Evolutionary conservation across 2,113 vertebrate species (phyloP).

Genomic region (Aphelocoma coerulescens): DNA sequence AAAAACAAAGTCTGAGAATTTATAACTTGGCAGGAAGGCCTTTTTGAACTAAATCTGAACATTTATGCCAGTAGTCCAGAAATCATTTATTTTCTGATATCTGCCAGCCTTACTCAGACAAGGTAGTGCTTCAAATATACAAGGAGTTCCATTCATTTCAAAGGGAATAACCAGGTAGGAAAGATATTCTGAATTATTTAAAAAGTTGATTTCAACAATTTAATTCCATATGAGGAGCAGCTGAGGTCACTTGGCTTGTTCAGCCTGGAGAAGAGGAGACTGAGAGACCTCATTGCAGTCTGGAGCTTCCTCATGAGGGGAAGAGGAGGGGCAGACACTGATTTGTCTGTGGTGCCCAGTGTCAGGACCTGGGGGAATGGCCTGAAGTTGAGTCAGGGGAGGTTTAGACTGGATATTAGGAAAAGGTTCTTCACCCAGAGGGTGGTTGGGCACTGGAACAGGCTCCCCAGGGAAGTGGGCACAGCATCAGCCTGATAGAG

Average conservation of each 20-base stretch:
- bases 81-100: not conserved
- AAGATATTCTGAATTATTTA: not conserved
- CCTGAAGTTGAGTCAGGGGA: fast-evolving
- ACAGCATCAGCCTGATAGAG: fast-evolving
- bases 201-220: not conserved
- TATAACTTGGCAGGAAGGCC: slow-evolving; percentile 35
- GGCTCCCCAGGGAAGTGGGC: not conserved
- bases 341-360: no score
- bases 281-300: not conserved
- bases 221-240: not conserved
- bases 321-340: not conserved
- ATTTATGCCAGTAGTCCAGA: not conserved
- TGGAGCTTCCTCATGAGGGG: fast-evolving
- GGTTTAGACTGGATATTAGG: fast-evolving
- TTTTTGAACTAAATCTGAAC: slow-evolving; percentile 13
- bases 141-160: not conserved
- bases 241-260: not conserved
- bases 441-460: fast-evolving
- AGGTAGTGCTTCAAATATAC: not conserved
- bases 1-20: slow-evolving; percentile 36
- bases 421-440: not conserved
- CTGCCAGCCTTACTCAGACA: not conserved
- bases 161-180: not conserved
- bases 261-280: not conserved
- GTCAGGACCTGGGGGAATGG: fast-evolving